Evolutionary conservation across 2,797 vertebrate species (phyloP).

Genomic region (Decapterus maruadsi): DNA sequence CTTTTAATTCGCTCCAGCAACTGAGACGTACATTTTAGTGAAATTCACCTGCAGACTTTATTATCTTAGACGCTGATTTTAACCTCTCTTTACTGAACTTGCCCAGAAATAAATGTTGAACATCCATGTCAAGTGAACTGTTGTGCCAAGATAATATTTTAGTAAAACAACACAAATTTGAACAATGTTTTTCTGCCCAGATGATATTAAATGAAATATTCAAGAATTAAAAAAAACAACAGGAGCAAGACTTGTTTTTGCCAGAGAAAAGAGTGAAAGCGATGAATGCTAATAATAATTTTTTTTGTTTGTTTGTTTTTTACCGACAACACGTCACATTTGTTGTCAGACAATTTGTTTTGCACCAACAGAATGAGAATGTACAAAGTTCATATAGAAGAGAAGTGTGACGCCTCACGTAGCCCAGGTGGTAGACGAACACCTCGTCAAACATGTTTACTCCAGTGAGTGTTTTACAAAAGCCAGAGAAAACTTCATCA

Average conservation of each 20-base stretch:
- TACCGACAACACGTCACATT: not conserved
- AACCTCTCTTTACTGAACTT: not conserved
- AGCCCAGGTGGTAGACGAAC: not conserved
- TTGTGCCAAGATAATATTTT: slow-evolving; percentile 2
- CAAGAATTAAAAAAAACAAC: not conserved
- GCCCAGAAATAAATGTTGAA: not conserved
- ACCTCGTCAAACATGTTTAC: not conserved
- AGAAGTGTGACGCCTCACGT: not conserved
- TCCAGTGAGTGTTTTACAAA: not conserved
- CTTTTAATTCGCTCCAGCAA: not conserved
- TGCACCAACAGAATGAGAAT: not conserved
- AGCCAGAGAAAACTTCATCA: not conserved
- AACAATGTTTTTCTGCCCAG: not conserved
- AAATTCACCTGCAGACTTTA: not conserved
- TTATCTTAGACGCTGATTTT: not conserved
- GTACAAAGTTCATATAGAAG: not conserved
- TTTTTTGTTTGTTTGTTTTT: not conserved
- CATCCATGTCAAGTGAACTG: not conserved
- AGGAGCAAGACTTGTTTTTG: not conserved
- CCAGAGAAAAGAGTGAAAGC: not conserved
- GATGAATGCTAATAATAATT: no score
- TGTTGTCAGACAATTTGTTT: not conserved
- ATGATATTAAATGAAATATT: not conserved
- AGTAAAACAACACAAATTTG: not conserved
- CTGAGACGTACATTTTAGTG: not conserved